Evolutionary conservation across 2,113 vertebrate species (phyloP), one percentile per base, ranked within the genome.

Genomic region (Crotalus viridis): DNA sequence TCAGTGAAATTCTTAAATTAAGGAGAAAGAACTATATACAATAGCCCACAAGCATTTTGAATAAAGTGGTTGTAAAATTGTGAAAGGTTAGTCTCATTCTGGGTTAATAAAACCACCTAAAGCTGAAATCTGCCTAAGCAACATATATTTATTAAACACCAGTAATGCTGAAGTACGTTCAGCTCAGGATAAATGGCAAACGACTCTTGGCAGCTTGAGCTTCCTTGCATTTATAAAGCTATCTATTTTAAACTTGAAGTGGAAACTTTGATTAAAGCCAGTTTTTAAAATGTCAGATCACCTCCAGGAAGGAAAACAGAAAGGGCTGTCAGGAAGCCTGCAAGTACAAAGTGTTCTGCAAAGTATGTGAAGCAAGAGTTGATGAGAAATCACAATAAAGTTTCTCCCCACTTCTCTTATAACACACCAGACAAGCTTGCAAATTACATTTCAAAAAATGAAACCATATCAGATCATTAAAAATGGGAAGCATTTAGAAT

Each of bases 291-390:
- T 92, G 10, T 51, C 90, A 86, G 51, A 33, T 89, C 19, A 92
- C 48, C 52, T 91, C 48, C n/a, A 59, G 39, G 85, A 94, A 91
- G 54, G 21, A 93, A 95, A 95, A n/a, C 57, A 88, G 92, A 89
- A 93, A 95, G 48, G 89, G 26, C 54, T 93, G 91, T 92, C 92
- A 92, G 59, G 69, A 92, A 89, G 92, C 56, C 51, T 3, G 59
- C 12, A 43, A 57, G 46, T 22, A 86, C 85, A 91, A 92, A 59
- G 56, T 3, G 15, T 93, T 56, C 13, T 51, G 57, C 92, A 57
- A 0, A 0, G 15, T 21, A 26, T 93, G 85, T 21, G 48, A 91
- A 74, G 88, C 0, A 28, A 87, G 52, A 88, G 4, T 57, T 19
- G 69, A 89, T 59, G 88, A 92, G 54, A 85, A 89, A 92, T 59